Evolutionary conservation across 2,888 invertebrate species (phyloP), one percentile per base, ranked within the genome.

Genomic region (Drosophila kanekoi): DNA sequence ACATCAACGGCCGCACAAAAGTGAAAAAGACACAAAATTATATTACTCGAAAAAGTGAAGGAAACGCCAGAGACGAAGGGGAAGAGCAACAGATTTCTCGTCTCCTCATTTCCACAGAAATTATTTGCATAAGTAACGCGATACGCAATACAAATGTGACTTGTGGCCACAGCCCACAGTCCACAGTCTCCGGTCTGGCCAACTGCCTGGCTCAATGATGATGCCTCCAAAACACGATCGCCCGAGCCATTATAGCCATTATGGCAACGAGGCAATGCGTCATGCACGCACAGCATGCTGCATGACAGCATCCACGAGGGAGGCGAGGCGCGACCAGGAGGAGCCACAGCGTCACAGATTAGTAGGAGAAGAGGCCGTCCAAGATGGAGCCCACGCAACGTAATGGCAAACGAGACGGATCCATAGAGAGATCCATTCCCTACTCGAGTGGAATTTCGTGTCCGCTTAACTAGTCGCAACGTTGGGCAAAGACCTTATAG

Each of bases 91-190:
- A 71, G 77, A 85, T 81, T 87, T 72, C 86, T 78, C 75, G 84
- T 66, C 89, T 86, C 43, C 83, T 78, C 78, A 72, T 73, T 88
- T 84, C 83, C 80, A 86, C 72, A 79, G 80, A 86, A 89, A 85
- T 86, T 89, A 89, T 86, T 86, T 86, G 89, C 87, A 89, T 86
- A 89, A 89, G 87, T 87, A 86, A 89, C 85, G 85, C 85, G 89
- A 86, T 89, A 86, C 73, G 88, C 88, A 85, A 47, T 40, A 64
- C 61, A 61, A 59, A 59, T 33, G 44, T 32, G 40, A 16, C 38
- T 45, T 40, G 40, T 48, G 33, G 48, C 35, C 47, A 47, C 11
- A 53, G 54, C 41, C 63, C 33, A 48, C 28, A 28, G 28, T 11
- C 35, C 35, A 13, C 49, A 59, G 68, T 71, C 65, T 56, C 48